These are phyloP conservation scores for Cricetomys ansorgei DNA, from an alignment of 2,113 vertebrate species.

Conservation along the genomic window DNA sequence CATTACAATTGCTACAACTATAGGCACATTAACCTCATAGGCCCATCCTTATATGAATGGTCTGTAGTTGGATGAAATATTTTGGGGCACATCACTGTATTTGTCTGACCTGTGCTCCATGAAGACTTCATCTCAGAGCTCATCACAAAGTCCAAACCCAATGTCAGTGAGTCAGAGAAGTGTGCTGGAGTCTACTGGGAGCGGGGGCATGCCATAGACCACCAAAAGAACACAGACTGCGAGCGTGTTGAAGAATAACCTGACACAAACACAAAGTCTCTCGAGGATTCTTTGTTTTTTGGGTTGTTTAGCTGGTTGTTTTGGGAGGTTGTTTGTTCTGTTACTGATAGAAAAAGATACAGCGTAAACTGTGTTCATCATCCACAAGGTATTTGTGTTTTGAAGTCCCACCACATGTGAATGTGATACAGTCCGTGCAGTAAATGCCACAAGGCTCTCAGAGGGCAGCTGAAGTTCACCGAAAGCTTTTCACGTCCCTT, in stretches of 20 bases:
- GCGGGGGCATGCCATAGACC: background rate
- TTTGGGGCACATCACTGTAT: background rate
- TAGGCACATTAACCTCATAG: background rate
- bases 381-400: constrained; percentile 7
- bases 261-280: background rate
- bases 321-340: background rate
- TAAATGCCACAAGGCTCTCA: background rate
- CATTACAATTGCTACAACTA: too few relatives aligned
- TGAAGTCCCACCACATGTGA: background rate
- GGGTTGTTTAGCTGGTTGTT: background rate
- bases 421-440: background rate
- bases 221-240: background rate
- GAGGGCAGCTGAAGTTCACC: background rate
- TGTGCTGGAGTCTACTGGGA: background rate
- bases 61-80: too few relatives aligned
- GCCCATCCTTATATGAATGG: too few relatives aligned
- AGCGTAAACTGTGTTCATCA: background rate
- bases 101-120: background rate
- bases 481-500: background rate
- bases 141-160: background rate
- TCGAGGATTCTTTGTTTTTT: background rate
- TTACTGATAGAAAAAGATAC: background rate
- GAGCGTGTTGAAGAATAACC: background rate
- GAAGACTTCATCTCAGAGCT: background rate
- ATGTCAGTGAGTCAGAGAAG: background rate